Conservation (phyloP, 2,888 invertebrate genomes). For the Nymphalis polychloros region DNA sequence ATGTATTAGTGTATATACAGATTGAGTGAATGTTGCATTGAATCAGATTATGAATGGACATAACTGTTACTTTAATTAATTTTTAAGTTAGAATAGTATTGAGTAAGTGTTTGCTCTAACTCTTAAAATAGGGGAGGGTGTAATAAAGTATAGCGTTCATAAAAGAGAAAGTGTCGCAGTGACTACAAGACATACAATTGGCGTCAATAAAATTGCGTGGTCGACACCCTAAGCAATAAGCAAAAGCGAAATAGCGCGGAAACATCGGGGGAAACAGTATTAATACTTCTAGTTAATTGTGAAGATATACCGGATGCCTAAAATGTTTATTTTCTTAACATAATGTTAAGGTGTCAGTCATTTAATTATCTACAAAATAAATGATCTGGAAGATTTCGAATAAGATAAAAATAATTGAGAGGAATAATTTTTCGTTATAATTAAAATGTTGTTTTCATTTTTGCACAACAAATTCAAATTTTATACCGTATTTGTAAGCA, state of each 20-base stretch:
- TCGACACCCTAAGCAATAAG: constrained; percentile 76
- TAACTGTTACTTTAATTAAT: no score
- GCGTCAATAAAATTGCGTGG: constrained; percentile 75
- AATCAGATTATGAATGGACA: no score
- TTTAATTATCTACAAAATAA: not conserved
- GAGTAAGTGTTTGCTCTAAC: constrained; percentile 42
- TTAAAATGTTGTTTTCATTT: no score
- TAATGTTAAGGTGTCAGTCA: not conserved
- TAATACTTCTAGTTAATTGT: constrained; percentile 81
- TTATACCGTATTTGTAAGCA: no score
- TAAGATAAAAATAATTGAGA: not conserved
- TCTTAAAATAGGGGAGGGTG: constrained; percentile 53
- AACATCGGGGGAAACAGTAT: constrained; percentile 79
- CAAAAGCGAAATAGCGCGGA: constrained; percentile 75
- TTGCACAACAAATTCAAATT: no score
- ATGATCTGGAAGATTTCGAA: not conserved
- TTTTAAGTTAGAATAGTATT: no score
- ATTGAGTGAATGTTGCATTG: no score
- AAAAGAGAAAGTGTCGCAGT: constrained; percentile 74
- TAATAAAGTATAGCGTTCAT: constrained; percentile 70
- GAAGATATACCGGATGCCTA: constrained; percentile 52
- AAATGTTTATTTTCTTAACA: constrained; percentile 47
- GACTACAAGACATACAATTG: constrained; percentile 72
- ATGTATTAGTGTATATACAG: no score
- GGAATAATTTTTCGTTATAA: not conserved